Evolutionary conservation across 2,797 vertebrate species (phyloP).

Genomic region (Microtus californicus): DNA sequence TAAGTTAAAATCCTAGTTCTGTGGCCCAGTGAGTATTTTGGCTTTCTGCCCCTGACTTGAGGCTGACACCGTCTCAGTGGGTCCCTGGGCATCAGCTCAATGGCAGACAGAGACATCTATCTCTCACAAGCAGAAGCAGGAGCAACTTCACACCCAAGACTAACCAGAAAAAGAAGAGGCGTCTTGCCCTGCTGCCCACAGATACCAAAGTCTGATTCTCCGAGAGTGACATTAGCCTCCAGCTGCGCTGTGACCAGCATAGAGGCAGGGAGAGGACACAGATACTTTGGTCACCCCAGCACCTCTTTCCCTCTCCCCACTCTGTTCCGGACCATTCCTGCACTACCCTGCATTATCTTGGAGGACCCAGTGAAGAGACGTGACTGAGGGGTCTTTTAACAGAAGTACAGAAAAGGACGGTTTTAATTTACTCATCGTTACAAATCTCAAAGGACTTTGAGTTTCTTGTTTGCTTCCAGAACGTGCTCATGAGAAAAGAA

Average conservation of each 20-base stretch:
- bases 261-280: background rate
- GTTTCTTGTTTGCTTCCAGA: constrained; percentile 22
- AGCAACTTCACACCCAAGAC: background rate
- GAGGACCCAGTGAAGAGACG: background rate
- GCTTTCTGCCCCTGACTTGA: background rate
- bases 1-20: background rate
- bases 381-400: background rate
- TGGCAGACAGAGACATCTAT: background rate
- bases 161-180: background rate
- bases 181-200: too few species aligned
- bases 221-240: background rate
- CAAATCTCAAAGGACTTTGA: constrained; percentile 27
- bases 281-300: background rate
- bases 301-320: background rate
- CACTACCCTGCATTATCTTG: background rate
- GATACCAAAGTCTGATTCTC: background rate
- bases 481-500: background rate
- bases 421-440: constrained; percentile 19
- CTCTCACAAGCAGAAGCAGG: background rate
- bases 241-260: background rate
- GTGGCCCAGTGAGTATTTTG: background rate
- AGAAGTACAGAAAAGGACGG: background rate
- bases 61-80: background rate
- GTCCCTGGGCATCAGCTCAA: background rate
- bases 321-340: background rate